Conservation (phyloP, 2,113 vertebrate species). For the Galeopterus variegatus region DNA sequence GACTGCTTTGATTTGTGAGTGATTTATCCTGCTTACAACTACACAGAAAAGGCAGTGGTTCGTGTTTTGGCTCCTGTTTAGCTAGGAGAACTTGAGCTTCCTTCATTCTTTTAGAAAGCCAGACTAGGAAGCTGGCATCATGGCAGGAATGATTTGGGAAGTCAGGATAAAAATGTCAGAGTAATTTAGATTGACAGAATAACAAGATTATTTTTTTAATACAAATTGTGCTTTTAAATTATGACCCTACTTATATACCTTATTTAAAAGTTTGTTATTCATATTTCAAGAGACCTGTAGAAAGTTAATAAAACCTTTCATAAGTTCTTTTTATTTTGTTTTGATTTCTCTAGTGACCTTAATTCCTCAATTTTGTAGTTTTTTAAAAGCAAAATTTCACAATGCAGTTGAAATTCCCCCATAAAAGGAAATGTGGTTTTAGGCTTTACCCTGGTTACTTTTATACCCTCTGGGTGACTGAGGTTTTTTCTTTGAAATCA, state of each 20-base stretch:
- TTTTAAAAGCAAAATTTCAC: constrained; percentile 58
- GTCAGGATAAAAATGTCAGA: not conserved
- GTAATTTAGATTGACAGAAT: constrained; percentile 50
- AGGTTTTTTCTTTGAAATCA: constrained; percentile 10
- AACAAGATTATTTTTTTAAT: not conserved
- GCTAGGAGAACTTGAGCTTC: constrained; percentile 45
- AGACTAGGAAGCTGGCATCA: not conserved
- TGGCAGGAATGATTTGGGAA: constrained; percentile 61
- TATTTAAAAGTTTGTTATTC: not conserved
- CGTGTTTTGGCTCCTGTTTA: constrained; percentile 1
- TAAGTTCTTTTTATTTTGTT: constrained; percentile 60
- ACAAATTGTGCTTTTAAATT: constrained; percentile 4
- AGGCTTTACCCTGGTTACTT: constrained; percentile 49
- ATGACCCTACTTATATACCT: not conserved
- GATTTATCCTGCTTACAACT: constrained; percentile 30
- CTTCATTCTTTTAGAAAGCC: constrained; percentile 48
- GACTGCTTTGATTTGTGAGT: constrained; percentile 55
- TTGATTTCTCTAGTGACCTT: constrained; percentile 30
- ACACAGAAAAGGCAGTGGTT: not conserved
- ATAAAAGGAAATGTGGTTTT: not conserved
- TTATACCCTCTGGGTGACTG: not conserved
- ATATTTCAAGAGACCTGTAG: constrained; percentile 14
- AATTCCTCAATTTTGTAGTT: constrained; percentile 45
- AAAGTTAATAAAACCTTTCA: constrained; percentile 5
- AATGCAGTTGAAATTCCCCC: not conserved